Base-by-base conservation (phyloP, 2,888 invertebrate species). In the Gastracanthus pulcherrimus region DNA sequence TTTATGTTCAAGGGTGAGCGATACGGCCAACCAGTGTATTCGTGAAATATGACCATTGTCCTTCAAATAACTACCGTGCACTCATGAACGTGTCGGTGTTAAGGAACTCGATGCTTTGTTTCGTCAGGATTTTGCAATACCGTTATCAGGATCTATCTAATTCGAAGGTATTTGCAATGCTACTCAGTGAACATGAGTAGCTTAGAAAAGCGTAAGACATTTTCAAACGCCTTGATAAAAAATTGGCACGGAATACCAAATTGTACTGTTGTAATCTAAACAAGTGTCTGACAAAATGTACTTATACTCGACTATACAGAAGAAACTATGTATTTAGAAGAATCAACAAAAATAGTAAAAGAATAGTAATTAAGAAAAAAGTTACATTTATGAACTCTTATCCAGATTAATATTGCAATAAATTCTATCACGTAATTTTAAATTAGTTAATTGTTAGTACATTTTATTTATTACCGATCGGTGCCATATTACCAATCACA, bases 11-110 rank as follows among this genome's bases (percentile, higher is more conserved):
- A 76, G 66, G 29, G 29, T 60, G 41, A 60, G 26, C 29, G 41
- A 48, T 19, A 58, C 26, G 31, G 16, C 72, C 41, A 34, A 41
- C 70, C 23, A 41, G 36, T 62, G 16, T 38, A 66, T 64, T 71
- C 71, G 41, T 79, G 79, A 66, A 79, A 79, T 79, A 74, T 48
- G 79, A 79, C 67, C 58, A 64, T 71, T 62, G 62, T 26, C 23
- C 34, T 74, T 58, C 48, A 29, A 55, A 72, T 58, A 51, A 64
- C 36, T 19, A 34, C n/a, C 9, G 26, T 36, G 34, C 48, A 16
- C 16, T 34, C 41, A 41, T 34, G 31, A 58, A 55, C 9, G 19
- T 16, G 34, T 48, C 38, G 55, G 29, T 79, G 48, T 79, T 67
- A 74, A 58, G 19, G 67, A 74, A 79, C 67, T 45, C 67, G 67